phyloP scores from a whole-genome alignment of 2,888 invertebrate genomes.

The Clusia tigrina region DNA sequence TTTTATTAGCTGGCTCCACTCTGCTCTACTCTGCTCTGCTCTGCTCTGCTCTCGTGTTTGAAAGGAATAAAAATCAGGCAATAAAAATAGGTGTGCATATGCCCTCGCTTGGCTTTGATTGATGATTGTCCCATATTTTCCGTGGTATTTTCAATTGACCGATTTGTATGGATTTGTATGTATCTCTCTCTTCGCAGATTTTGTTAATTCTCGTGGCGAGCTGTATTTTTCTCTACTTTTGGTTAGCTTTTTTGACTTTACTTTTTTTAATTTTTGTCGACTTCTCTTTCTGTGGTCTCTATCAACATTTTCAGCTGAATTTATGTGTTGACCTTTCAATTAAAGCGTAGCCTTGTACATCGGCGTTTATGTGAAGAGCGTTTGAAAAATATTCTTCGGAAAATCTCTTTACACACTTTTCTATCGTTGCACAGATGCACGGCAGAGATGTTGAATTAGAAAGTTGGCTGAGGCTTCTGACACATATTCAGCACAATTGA shows the following conservation, averaged over 20 bases:
- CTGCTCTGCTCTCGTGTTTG: background rate
- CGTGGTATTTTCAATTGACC: background rate
- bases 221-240: no score
- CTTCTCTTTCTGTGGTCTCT: background rate
- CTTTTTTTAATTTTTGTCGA: background rate
- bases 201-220: no score
- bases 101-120: background rate
- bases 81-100: background rate
- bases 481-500: no score
- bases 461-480: no score
- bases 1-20: background rate
- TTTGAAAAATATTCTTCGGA: background rate
- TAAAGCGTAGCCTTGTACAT: constrained; percentile 14
- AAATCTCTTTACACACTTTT: background rate
- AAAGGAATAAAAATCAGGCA: no score
- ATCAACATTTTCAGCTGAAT: constrained; percentile 19
- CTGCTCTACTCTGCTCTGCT: no score
- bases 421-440: no score
- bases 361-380: background rate
- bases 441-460: background rate
- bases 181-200: no score
- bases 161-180: background rate
- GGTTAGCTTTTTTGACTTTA: no score
- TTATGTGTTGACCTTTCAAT: constrained; percentile 36
- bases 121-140: constrained; percentile 3